phyloP scores from a whole-genome alignment of 1,140 invertebrate genomes.

The Dolichoris vasculosae region DNA sequence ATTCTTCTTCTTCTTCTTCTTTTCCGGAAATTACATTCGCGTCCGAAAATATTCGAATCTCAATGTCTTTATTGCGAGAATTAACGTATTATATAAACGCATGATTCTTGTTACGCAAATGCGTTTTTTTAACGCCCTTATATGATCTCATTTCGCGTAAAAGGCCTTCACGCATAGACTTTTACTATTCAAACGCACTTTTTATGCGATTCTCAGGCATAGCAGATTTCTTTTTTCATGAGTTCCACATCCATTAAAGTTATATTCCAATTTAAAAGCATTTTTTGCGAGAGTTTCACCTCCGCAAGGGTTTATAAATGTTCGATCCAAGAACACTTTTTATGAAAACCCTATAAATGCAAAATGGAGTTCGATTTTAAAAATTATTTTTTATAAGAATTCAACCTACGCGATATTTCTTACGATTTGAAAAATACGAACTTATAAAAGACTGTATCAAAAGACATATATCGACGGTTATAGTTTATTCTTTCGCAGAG shows the following conservation, averaged over 20 bases:
- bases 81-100: constrained; percentile 5
- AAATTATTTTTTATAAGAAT: neutral
- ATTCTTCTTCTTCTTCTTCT: no score
- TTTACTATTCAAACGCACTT: neutral
- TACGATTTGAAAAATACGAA: no score
- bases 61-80: neutral
- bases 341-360: neutral
- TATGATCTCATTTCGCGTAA: neutral
- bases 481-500: no score
- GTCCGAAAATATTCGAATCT: no score
- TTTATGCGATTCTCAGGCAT: neutral
- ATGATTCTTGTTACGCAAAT: neutral
- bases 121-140: neutral
- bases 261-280: neutral
- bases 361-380: neutral
- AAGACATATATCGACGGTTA: no score
- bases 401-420: no score
- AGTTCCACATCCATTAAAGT: neutral
- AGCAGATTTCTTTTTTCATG: neutral
- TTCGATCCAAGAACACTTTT: neutral
- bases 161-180: neutral
- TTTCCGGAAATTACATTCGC: no score
- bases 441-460: no score
- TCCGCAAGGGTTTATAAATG: neutral
- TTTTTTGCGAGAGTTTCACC: neutral